Percentiles rank a stretch among this genome's conserved stretches.
Evolutionary conservation across 2,888 invertebrate species (phyloP).

Genomic region (Priocnemis perturbator): DNA sequence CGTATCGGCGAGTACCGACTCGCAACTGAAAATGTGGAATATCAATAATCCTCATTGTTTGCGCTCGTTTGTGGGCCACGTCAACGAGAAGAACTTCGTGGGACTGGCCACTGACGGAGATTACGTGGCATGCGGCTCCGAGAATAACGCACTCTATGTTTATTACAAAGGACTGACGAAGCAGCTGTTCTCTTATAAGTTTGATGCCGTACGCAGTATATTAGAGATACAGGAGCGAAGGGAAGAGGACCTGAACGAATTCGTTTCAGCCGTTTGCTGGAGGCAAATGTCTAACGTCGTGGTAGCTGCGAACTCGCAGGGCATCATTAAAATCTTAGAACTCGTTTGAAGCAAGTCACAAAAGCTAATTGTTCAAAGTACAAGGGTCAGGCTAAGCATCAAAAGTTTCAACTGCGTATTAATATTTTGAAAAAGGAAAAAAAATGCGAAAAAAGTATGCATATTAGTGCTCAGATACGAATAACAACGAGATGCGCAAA

Average conservation of each 20-base stretch:
- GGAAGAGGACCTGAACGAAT: slow-evolving; percentile 92
- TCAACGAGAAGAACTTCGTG: slow-evolving; percentile 97
- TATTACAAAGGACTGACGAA: slow-evolving; percentile 94
- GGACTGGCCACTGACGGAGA: slow-evolving; percentile 94
- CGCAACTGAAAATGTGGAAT: slow-evolving; percentile 93
- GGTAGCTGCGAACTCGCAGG: slow-evolving; percentile 95
- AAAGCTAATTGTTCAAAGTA: slow-evolving; percentile 6
- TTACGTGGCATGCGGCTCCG: slow-evolving; percentile 95
- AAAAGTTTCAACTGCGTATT: slow-evolving; percentile 15
- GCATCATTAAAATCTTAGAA: slow-evolving; percentile 92
- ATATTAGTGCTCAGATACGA: slow-evolving; percentile 31
- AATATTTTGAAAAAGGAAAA: slow-evolving; percentile 12
- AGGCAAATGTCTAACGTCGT: slow-evolving; percentile 89
- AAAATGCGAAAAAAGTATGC: neutral
- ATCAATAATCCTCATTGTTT: slow-evolving; percentile 87
- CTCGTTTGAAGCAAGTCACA: slow-evolving; percentile 77
- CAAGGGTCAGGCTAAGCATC: slow-evolving; percentile 6
- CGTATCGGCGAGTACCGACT: slow-evolving; percentile 95
- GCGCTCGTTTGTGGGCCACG: slow-evolving; percentile 92
- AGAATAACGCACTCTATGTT: slow-evolving; percentile 94
- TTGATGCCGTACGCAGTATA: slow-evolving; percentile 88
- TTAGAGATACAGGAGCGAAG: slow-evolving; percentile 83
- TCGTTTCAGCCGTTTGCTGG: slow-evolving; percentile 98
- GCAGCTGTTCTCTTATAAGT: slow-evolving; percentile 90
- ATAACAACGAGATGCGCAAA: slow-evolving; percentile 42